Conservation (phyloP, 2,888 invertebrate genomes). For the Drosophila barbarae region DNA sequence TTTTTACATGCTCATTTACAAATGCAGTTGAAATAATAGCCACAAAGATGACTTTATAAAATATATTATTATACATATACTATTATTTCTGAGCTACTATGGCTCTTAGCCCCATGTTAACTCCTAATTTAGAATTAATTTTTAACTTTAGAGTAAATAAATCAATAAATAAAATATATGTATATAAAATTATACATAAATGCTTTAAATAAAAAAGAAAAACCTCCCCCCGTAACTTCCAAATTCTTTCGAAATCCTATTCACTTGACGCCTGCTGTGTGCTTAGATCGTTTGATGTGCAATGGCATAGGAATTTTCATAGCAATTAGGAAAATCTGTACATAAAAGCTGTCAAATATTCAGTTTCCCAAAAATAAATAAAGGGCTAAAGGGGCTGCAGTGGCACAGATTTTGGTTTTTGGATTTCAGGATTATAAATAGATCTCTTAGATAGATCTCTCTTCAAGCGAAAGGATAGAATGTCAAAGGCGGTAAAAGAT, state of each 20-base stretch:
- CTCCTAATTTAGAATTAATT: too few species aligned
- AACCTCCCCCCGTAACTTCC: not conserved
- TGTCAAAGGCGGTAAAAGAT: constrained; percentile 11
- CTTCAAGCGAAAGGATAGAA: not conserved
- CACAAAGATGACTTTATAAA: not conserved
- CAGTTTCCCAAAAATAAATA: constrained; percentile 5
- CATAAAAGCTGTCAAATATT: constrained; percentile 42
- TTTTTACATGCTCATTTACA: constrained; percentile 19
- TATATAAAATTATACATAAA: not conserved
- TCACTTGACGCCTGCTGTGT: not conserved
- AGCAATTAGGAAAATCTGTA: constrained; percentile 40
- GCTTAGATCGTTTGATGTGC: not conserved
- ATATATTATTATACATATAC: too few species aligned
- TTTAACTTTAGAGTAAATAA: too few species aligned
- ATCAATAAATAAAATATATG: too few species aligned
- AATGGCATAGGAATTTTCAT: constrained; percentile 32
- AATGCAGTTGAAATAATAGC: not conserved
- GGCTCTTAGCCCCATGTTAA: too few species aligned
- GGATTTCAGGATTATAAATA: constrained; percentile 10
- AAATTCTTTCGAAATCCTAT: not conserved
- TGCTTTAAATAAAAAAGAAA: not conserved
- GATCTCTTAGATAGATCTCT: constrained; percentile 16
- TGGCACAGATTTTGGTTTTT: constrained; percentile 23
- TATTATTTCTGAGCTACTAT: not conserved
- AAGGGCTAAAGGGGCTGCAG: constrained; percentile 2